A percentile compares a stretch with the other conserved stretches of the same genome.
Evolutionary conservation across 2,888 invertebrate genomes (phyloP).

Genomic region (Idaea straminata): DNA sequence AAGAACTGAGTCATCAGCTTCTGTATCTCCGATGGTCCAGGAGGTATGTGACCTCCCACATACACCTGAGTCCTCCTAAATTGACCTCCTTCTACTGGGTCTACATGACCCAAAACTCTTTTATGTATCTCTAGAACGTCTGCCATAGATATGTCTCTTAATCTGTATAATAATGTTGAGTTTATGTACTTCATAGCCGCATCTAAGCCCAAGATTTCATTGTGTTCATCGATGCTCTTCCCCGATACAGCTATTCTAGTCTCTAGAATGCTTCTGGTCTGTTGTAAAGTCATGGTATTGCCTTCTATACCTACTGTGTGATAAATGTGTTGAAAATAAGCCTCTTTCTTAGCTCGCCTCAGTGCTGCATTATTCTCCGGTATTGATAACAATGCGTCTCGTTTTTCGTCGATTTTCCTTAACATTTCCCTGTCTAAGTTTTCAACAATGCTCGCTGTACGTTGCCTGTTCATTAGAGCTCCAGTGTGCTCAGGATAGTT

Average conservation of each 20-base stretch:
- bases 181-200: conserved; percentile 96
- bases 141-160: conserved; percentile 88
- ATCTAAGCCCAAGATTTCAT: conserved; percentile 97
- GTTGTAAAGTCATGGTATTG: conserved; percentile 96
- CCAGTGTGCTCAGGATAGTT: conserved; percentile 91
- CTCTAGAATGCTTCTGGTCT: conserved; percentile 95
- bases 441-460: conserved; percentile 94
- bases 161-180: conserved; percentile 87
- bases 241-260: conserved; percentile 88
- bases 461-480: conserved; percentile 88
- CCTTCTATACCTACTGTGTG: conserved; percentile 99
- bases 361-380: conserved; percentile 90
- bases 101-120: conserved; percentile 95
- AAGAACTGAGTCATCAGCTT: conserved; percentile 92
- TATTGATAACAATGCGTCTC: conserved; percentile 89
- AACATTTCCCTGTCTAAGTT: conserved; percentile 91
- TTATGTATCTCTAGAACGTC: conserved; percentile 96
- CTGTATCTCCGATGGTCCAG: conserved; percentile 90
- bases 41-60: conserved; percentile 97
- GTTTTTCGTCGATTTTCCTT: conserved; percentile 89
- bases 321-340: conserved; percentile 97
- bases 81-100: conserved; percentile 94
- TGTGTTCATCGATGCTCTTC: conserved; percentile 97
- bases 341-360: conserved; percentile 94
- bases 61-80: conserved; percentile 95